phyloP scores from a whole-genome alignment of 2,113 vertebrate species.

The Myotis yumanensis region DNA sequence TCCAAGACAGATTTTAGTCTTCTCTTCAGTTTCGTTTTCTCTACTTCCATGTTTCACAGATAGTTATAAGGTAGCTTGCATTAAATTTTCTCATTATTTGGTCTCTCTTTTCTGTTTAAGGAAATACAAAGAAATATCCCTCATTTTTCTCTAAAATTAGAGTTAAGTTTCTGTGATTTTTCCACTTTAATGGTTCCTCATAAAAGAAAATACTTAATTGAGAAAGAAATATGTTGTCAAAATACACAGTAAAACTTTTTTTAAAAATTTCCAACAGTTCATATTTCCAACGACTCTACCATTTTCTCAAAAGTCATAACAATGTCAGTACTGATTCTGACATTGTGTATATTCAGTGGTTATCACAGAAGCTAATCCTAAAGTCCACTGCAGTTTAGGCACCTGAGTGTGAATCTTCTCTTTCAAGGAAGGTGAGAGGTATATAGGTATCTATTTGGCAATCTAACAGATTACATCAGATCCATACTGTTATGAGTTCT shows the following conservation, averaged over 20 bases:
- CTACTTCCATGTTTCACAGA: neutral
- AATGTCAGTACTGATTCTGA: conserved; percentile 19
- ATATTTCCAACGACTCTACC: neutral
- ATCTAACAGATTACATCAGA: neutral
- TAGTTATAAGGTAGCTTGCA: neutral
- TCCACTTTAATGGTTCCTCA: neutral
- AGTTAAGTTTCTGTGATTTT: neutral
- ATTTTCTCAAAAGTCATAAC: neutral
- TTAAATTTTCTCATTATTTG: neutral
- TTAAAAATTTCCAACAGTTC: neutral
- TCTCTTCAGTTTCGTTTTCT: neutral
- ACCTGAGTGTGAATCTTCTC: neutral
- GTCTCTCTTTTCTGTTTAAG: neutral
- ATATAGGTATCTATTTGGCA: neutral
- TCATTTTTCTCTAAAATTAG: neutral
- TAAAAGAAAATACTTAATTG: neutral
- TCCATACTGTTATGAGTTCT: neutral
- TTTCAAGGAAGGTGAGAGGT: neutral
- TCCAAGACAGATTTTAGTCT: neutral
- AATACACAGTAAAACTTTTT: neutral
- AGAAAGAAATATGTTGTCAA: neutral
- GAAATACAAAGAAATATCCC: neutral
- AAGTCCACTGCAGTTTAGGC: neutral
- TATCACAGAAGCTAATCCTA: neutral
- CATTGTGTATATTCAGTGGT: neutral